A percentile compares a stretch with the other conserved stretches of the same genome.
phyloP scores from a whole-genome alignment of 1,140 invertebrate genomes.

The Cyphomyrmex costatus region DNA sequence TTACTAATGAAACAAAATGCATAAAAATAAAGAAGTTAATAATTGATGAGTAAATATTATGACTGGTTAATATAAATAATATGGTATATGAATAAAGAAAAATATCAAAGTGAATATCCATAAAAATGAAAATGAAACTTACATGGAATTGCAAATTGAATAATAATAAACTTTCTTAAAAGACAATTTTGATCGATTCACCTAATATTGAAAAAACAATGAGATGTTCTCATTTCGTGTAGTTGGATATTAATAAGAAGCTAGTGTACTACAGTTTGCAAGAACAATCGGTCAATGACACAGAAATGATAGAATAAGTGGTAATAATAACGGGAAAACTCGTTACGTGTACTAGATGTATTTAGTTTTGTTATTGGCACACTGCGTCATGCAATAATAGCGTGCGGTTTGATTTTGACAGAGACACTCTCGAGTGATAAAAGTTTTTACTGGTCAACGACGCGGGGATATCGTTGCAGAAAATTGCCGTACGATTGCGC shows the following conservation, averaged over 20 bases:
- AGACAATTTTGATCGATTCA: not conserved
- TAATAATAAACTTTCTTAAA: not conserved
- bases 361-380: slow-evolving; percentile 39
- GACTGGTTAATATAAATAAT: no score
- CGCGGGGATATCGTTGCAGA: slow-evolving; percentile 53
- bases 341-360: slow-evolving; percentile 46
- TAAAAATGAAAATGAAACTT: no score
- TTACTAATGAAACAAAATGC: no score
- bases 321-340: slow-evolving; percentile 60
- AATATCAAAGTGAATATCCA: no score
- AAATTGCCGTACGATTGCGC: slow-evolving; percentile 67
- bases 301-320: not conserved
- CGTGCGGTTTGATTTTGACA: slow-evolving; percentile 69
- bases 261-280: slow-evolving; percentile 20
- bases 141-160: no score
- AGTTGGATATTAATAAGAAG: slow-evolving; percentile 12
- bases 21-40: no score
- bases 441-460: slow-evolving; percentile 58
- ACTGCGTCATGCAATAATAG: slow-evolving; percentile 32
- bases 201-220: not conserved
- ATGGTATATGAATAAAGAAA: no score
- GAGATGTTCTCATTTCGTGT: slow-evolving; percentile 5
- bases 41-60: no score
- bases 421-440: slow-evolving; percentile 62
- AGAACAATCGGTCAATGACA: slow-evolving; percentile 53